Percentiles rank a stretch among this genome's conserved stretches.
phyloP scores from a whole-genome alignment of 2,797 vertebrate genomes.

The Antrozous pallidus region DNA sequence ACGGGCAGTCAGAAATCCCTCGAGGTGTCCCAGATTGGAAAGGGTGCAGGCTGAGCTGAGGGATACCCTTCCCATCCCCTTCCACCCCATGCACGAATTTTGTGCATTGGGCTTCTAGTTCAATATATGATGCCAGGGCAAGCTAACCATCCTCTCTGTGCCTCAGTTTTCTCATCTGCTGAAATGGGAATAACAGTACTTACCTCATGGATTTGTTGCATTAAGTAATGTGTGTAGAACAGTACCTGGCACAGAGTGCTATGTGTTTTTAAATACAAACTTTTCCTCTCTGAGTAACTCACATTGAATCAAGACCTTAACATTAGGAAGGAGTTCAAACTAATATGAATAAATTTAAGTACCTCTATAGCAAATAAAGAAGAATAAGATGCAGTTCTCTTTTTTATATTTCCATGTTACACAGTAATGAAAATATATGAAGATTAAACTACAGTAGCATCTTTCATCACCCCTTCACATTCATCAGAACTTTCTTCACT shows the following conservation, averaged over 20 bases:
- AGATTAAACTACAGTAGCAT: neutral
- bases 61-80: no score
- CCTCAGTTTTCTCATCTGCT: neutral
- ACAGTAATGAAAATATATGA: neutral
- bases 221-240: neutral
- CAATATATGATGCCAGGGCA: neutral
- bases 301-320: neutral
- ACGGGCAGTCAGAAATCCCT: no score
- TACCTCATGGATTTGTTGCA: neutral
- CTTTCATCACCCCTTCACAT: constrained; percentile 63
- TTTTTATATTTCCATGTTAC: constrained; percentile 38
- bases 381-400: neutral
- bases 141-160: neutral
- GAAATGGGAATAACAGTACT: neutral
- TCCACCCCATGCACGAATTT: no score
- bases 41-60: no score
- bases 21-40: no score
- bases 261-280: neutral
- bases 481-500: constrained; percentile 71
- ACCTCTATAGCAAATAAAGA: neutral
- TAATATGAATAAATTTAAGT: neutral
- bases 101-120: no score
- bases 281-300: neutral
- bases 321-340: neutral
- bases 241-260: neutral